These are phyloP conservation scores for Pentalonia nigronervosa DNA, from an alignment of 1,140 invertebrate genomes.

Conservation along the genomic window DNA sequence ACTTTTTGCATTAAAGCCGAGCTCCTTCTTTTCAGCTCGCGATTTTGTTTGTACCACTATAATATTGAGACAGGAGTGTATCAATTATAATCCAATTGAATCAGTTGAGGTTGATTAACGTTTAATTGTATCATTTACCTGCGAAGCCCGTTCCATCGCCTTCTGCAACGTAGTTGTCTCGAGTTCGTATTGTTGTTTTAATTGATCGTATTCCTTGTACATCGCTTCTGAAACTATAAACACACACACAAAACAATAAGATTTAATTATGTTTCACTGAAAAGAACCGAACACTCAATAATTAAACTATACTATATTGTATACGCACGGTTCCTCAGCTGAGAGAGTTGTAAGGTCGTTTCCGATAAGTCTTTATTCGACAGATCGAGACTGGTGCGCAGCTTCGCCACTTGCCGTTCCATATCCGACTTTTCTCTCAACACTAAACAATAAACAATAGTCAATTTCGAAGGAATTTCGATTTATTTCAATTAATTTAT, in stretches of 20 bases:
- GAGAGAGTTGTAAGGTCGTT: slow-evolving; percentile 70
- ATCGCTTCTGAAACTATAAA: slow-evolving; percentile 73
- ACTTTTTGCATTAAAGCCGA: slow-evolving; percentile 70
- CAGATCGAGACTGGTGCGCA: slow-evolving; percentile 68
- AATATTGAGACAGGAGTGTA: slow-evolving; percentile 59
- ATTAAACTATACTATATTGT: neutral
- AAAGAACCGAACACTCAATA: neutral
- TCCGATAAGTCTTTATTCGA: slow-evolving; percentile 69
- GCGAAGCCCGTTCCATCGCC: slow-evolving; percentile 67
- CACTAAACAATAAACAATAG: slow-evolving; percentile 65
- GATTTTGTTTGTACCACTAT: slow-evolving; percentile 79
- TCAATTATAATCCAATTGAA: neutral
- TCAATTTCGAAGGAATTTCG: neutral
- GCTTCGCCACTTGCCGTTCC: slow-evolving; percentile 69
- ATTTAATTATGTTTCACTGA: neutral
- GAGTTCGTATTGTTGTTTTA: slow-evolving; percentile 75
- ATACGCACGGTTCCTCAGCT: slow-evolving; percentile 67
- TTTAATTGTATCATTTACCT: slow-evolving; percentile 63
- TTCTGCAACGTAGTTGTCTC: slow-evolving; percentile 75
- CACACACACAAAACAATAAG: neutral
- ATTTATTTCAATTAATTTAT: neutral
- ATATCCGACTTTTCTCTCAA: slow-evolving; percentile 70
- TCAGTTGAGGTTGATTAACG: neutral
- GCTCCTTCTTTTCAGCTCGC: slow-evolving; percentile 72
- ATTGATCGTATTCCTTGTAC: slow-evolving; percentile 76